These are phyloP conservation scores for Penaeus chinensis DNA, from an alignment of 1,140 invertebrate species.

Conservation along the genomic window DNA sequence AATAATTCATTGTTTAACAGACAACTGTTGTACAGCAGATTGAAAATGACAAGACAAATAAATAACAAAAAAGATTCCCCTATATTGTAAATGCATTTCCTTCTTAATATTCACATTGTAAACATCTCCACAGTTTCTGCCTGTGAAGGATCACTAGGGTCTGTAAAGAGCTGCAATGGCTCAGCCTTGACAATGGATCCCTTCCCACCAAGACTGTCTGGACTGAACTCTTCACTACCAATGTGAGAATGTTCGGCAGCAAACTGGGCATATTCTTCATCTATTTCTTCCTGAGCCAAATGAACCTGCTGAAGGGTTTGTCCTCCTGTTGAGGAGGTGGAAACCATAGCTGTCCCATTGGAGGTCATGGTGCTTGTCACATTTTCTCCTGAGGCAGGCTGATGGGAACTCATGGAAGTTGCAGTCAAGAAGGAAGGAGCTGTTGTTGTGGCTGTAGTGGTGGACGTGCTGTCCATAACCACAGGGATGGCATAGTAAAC, in stretches of 20 bases:
- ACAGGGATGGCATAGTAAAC: slow-evolving; percentile 57
- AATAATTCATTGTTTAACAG: no score
- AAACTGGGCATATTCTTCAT: slow-evolving; percentile 56
- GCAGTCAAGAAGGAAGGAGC: slow-evolving; percentile 19
- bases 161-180: slow-evolving; percentile 45
- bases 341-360: slow-evolving; percentile 35
- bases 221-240: slow-evolving; percentile 24
- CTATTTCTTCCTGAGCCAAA: slow-evolving; percentile 42
- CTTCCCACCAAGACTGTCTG: slow-evolving; percentile 34
- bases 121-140: slow-evolving; percentile 53
- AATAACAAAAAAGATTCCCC: neutral
- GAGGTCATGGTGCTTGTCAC: slow-evolving; percentile 38
- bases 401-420: slow-evolving; percentile 3
- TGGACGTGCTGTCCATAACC: slow-evolving; percentile 35
- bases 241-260: slow-evolving; percentile 53
- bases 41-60: neutral
- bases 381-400: neutral
- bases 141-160: slow-evolving; percentile 50
- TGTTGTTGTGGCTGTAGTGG: slow-evolving; percentile 10
- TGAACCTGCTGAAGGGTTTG: slow-evolving; percentile 40
- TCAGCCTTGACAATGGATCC: slow-evolving; percentile 55
- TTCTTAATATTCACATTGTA: slow-evolving; percentile 36
- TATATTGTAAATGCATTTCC: neutral
- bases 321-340: slow-evolving; percentile 10
- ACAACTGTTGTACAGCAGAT: no score